Evolutionary conservation across 35 echinoderm and acorn worm genomes (phyloP), one percentile per base, ranked within the genome.

Genomic region (Hemicentrotus pulcherrimus): DNA sequence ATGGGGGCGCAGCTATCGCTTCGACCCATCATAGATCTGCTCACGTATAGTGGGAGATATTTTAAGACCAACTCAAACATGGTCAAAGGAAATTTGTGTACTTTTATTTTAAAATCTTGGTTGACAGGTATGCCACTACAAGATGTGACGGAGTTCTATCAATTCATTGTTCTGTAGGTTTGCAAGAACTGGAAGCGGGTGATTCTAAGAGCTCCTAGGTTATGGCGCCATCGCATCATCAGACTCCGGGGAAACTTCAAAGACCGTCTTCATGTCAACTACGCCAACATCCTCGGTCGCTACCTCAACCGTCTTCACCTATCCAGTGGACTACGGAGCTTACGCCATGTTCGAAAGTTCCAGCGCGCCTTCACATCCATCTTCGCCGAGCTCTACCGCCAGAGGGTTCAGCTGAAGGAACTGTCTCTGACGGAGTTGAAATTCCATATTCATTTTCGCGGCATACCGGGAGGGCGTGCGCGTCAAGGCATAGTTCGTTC

Each of bases 321-420:
- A 28, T 96, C 92, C 30, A 95, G 95, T 32, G 88, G 94, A 10
- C 91, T 99, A 32, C 91, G 98, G 45, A 90, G 94, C 32, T 88
- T 96, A 58, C 92, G 96, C 24, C 87, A 96, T 16, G 88, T 93
- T 0, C 91, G 95, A 55, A 92, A 88, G 46, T 96, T 99, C 47
- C 98, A 99, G 92, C 86, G 96, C 60, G 94, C 87, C 70, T 94
- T 99, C 47, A 99, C 98, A 2, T 95, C 96, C 6, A 96, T 99
- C 28, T 96, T 99, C n/a, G 96, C 97, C 18, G 86, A 96, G 35
- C 94, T 99, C 0, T 97, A 99, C 61, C 96, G 98, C 0, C 95
- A 96, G 33, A 97, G 95, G 60, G 98, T 99, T 3, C 98, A 99
- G 46, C 95, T 99, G 22, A 88, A 96, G 65, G 96, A 97, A 46